phyloP scores from a whole-genome alignment of 2,888 invertebrate species.

The Helicoverpa assulta region DNA sequence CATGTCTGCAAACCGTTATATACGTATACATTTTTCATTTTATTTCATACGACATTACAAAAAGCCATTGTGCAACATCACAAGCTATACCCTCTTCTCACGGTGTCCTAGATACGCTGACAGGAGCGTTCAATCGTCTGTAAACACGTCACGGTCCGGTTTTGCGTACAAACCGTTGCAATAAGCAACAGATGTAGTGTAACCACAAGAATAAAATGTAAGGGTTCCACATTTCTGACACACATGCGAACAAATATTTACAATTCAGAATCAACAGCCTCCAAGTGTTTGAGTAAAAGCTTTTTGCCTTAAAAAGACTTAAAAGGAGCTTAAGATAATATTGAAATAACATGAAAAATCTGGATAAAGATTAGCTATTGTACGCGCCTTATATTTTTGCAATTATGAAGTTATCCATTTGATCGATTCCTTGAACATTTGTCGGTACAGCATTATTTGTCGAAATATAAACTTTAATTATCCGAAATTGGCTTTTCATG shows the following conservation, averaged over 20 bases:
- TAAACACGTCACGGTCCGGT: slow-evolving; percentile 1
- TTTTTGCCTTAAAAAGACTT: slow-evolving; percentile 28
- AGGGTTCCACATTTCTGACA: slow-evolving; percentile 9
- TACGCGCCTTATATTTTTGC: too few relatives aligned
- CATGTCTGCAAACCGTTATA: too few relatives aligned
- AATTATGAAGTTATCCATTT: too few relatives aligned
- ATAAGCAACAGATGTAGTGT: not conserved
- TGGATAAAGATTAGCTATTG: not conserved
- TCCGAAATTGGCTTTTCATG: too few relatives aligned
- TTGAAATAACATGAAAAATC: slow-evolving; percentile 7
- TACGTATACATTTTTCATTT: too few relatives aligned
- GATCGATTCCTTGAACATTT: too few relatives aligned
- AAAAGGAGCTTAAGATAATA: not conserved
- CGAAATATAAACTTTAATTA: too few relatives aligned
- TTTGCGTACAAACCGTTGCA: not conserved
- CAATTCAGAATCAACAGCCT: slow-evolving; percentile 33
- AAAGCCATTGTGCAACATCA: too few relatives aligned
- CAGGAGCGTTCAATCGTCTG: not conserved
- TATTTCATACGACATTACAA: too few relatives aligned
- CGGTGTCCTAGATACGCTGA: not conserved
- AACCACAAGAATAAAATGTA: not conserved
- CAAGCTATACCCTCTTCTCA: not conserved
- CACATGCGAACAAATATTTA: slow-evolving; percentile 23
- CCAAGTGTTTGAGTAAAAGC: slow-evolving; percentile 21
- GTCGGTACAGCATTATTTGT: too few relatives aligned